phyloP scores from a whole-genome alignment of 2,113 vertebrate species.

The Cervus canadensis region DNA sequence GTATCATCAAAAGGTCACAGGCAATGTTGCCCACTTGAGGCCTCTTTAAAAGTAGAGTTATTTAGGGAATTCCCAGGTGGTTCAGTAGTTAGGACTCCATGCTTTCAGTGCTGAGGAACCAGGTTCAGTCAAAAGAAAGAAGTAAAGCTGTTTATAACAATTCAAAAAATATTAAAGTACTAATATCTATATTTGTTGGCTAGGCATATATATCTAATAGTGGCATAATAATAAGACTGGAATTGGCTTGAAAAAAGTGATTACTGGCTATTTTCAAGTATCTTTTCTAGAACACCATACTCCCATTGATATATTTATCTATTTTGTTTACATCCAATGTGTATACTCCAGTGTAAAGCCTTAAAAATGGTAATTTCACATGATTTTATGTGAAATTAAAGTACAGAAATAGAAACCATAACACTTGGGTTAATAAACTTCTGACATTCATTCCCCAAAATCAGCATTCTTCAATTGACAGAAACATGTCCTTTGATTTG shows the following conservation, averaged over 20 bases:
- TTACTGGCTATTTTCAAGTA: not conserved
- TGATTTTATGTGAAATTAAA: not conserved
- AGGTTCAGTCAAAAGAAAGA: not conserved
- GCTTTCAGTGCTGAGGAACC: not conserved
- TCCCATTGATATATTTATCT: not conserved
- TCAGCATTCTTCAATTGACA: conserved; percentile 1
- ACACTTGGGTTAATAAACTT: not conserved
- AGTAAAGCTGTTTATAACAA: not conserved
- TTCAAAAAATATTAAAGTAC: not conserved
- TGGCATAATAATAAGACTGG: not conserved
- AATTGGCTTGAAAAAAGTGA: not conserved
- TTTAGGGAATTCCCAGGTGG: not conserved
- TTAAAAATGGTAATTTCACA: not conserved
- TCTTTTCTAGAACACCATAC: not conserved
- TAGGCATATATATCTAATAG: not conserved
- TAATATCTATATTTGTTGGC: not conserved
- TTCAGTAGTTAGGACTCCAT: not conserved
- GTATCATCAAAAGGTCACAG: not conserved
- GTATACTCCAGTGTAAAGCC: not conserved
- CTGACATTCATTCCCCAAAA: not conserved
- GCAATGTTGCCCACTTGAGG: not conserved
- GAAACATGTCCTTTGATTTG: not conserved
- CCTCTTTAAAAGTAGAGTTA: not conserved
- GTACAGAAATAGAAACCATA: not conserved
- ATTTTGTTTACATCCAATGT: not conserved